Conservation (phyloP, 2,888 invertebrate species). For the Abscondita cerata region DNA sequence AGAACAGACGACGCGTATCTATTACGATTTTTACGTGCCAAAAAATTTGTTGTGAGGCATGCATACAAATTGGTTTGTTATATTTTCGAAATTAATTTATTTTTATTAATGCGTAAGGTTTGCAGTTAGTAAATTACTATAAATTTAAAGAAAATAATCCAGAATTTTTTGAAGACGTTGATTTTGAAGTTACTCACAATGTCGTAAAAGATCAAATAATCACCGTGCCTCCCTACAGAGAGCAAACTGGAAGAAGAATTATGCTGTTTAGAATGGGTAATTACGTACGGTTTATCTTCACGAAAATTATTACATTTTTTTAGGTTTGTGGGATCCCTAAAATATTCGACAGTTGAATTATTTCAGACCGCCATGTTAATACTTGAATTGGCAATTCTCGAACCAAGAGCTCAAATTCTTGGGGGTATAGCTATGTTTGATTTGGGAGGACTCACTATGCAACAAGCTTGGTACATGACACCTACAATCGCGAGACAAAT, state of each 20-base stretch:
- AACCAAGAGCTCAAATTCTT: conserved; percentile 76
- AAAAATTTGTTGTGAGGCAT: conserved; percentile 73
- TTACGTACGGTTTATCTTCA: conserved; percentile 21
- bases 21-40: conserved; percentile 75
- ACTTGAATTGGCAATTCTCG: conserved; percentile 76
- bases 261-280: conserved; percentile 75
- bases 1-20: conserved; percentile 79
- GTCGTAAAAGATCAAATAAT: conserved; percentile 74
- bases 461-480: conserved; percentile 77
- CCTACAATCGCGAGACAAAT: conserved; percentile 73
- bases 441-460: conserved; percentile 71
- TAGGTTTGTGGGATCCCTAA: conserved; percentile 79
- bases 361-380: conserved; percentile 75
- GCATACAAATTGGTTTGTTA: conserved; percentile 74
- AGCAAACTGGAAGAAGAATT: conserved; percentile 75
- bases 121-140: conserved; percentile 77
- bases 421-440: conserved; percentile 82
- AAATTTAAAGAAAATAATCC: conserved; percentile 77
- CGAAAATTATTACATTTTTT: neutral
- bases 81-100: conserved; percentile 34
- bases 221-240: conserved; percentile 77
- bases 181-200: conserved; percentile 67
- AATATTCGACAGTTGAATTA: conserved; percentile 70
- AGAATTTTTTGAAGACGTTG: conserved; percentile 70
- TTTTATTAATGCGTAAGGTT: conserved; percentile 46